phyloP scores from a whole-genome alignment of 2,113 vertebrate species.

The Gymnogyps californianus region DNA sequence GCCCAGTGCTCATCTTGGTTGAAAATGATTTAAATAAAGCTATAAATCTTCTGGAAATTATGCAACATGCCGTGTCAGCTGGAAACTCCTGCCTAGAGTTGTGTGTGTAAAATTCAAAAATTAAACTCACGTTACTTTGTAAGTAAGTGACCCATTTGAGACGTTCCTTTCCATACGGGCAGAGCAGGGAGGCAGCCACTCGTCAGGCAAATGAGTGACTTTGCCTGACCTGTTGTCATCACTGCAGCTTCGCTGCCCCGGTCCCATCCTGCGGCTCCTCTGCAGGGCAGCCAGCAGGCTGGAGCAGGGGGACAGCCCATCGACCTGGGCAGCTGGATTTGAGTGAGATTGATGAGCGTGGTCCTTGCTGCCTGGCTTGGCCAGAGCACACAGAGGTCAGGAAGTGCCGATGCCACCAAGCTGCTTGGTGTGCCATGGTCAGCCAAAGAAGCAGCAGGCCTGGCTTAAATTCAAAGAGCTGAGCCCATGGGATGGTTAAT shows the following conservation, averaged over 20 bases:
- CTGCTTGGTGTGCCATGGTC: neutral
- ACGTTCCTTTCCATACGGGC: neutral
- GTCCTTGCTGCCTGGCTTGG: neutral
- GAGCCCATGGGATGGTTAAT: neutral
- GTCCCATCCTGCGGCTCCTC: neutral
- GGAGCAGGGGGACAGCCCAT: accelerated
- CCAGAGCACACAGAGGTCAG: neutral
- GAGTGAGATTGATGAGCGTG: neutral
- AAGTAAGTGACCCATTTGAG: slow-evolving; percentile 3
- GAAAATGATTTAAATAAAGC: slow-evolving; percentile 74
- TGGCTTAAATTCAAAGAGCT: neutral
- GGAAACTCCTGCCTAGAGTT: slow-evolving; percentile 27
- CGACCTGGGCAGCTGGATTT: neutral
- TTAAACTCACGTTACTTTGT: neutral
- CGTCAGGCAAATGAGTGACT: neutral
- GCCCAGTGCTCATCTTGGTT: slow-evolving; percentile 68
- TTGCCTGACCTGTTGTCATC: neutral
- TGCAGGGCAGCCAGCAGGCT: neutral
- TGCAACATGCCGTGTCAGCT: slow-evolving; percentile 61
- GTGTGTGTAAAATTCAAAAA: slow-evolving; percentile 24
- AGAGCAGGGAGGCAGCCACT: neutral
- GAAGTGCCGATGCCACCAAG: neutral
- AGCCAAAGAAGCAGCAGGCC: neutral
- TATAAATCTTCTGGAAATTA: slow-evolving; percentile 71
- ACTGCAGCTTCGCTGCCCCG: accelerated